Base-by-base conservation (phyloP, 2,888 invertebrate genomes). In the Cantharis nigra region DNA sequence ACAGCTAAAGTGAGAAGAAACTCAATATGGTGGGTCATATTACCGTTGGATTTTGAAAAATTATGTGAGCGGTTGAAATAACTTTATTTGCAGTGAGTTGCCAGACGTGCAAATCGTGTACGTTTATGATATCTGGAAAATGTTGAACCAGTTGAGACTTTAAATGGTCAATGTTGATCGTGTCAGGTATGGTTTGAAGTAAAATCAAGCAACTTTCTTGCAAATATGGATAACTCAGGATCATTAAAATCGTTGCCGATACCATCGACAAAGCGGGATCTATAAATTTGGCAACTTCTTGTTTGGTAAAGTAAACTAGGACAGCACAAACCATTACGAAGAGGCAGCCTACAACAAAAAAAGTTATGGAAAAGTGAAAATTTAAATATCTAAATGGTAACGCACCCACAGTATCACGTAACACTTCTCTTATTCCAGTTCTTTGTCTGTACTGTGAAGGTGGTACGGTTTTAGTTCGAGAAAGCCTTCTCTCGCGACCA, bases 31-130 rank as follows among this genome's bases (percentile, higher is more conserved):
- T 23, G 11, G n/a, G 16, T 26, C n/a, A 73, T 7, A 83, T 84
- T 83, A 91, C 91, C 86, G 90, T 90, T 23, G 93, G 92, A 85
- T 92, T 92, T 81, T 91, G 89, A 84, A 94, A 94, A 82, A 94
- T 93, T 9, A 97, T 93, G 85, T 97, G 97, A 3, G 94, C 95
- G 0, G 97, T 97, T 20, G 96, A 95, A 70, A 97, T 94, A 62
- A 95, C 92, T 87, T 94, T 93, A 82, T 93, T 92, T 0, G 94
- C 92, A 4, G 95, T 95, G 79, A 97, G 89, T 83, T 96, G 95
- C 97, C 97, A 97, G 20, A 97, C 94, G 85, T 97, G 97, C 64
- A 97, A 90, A 88, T 97, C 97, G 85, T 97, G 97, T 18, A 97
- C 93, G 84, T 93, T 94, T 0, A 93, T 89, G 75, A 95, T 93